These are phyloP conservation scores for Sycobia sp. DNA, from an alignment of 1,140 invertebrate genomes.

Conservation along the genomic window DNA sequence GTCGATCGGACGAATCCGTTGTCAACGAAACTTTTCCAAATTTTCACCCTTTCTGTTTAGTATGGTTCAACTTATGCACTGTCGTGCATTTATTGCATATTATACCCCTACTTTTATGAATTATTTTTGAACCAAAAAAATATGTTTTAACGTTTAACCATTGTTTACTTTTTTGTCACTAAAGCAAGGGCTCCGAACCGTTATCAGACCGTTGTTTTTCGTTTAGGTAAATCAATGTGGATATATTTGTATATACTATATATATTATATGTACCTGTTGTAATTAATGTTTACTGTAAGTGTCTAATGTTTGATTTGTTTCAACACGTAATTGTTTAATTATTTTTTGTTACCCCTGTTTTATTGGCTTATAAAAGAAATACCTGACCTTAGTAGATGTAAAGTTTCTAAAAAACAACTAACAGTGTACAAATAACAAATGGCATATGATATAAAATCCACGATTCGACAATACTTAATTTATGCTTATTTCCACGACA, in stretches of 20 bases:
- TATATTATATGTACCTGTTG: neutral
- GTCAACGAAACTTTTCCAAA: neutral
- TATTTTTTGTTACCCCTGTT: neutral
- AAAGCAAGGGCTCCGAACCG: slow-evolving; percentile 60
- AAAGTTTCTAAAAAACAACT: too few relatives aligned
- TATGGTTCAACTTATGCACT: slow-evolving; percentile 18
- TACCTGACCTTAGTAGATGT: too few relatives aligned
- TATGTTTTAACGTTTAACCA: slow-evolving; percentile 21
- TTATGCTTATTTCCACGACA: too few relatives aligned
- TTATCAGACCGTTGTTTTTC: slow-evolving; percentile 60
- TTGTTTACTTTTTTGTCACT: slow-evolving; percentile 38
- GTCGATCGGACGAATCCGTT: too few relatives aligned
- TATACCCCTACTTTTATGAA: slow-evolving; percentile 4
- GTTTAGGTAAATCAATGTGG: slow-evolving; percentile 56
- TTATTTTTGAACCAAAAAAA: too few relatives aligned
- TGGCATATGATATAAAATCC: too few relatives aligned
- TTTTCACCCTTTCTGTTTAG: neutral
- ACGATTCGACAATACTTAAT: too few relatives aligned
- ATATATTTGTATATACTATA: slow-evolving; percentile 6
- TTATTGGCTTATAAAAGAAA: neutral
- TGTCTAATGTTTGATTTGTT: neutral
- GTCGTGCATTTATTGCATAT: slow-evolving; percentile 5
- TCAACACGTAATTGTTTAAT: too few relatives aligned
- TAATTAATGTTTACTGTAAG: neutral
- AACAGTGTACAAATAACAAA: too few relatives aligned